Base-by-base conservation (phyloP, 2,797 vertebrate genomes). In the Channallabes apus region DNA sequence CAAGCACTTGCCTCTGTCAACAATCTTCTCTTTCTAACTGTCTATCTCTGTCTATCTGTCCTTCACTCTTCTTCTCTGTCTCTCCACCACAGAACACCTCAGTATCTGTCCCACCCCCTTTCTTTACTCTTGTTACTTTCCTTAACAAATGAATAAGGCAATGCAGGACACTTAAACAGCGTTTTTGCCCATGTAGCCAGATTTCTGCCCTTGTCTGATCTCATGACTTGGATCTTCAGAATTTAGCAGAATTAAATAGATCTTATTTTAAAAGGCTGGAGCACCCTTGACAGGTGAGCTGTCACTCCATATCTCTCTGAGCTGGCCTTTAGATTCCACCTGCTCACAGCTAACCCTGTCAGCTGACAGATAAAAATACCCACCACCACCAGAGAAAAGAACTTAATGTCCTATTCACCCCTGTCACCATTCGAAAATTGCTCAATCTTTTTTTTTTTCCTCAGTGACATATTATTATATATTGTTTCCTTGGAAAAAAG, bases 321-420 rank as follows among this genome's bases (percentile, higher is more conserved):
- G 93, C 92, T 94, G 92, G 95, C 94, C 95, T 95, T 96, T 96
- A 95, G 94, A 94, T 95, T 96, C 94, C 94, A 93, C 94, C 84
- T 94, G 94, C 96, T 96, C 95, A 95, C 91, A 92, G 93, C 93
- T 95, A 93, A 94, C 95, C 94, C 95, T 93, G 93, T 96, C 96
- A 96, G 93, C 93, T 97, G 97, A 97, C 97, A 97, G 96, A 94
- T 95, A 83, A 88, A 96, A 96, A 96, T 96, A 96, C 94, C 94
- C 94, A 95, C 94, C 96, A 95, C 96, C 93, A 95, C 95, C 94
- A 95, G 94, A 96, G 92, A 97, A 98, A 97, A 96, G 94, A 96
- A 96, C 96, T 96, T 96, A 97, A 98, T 98, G 96, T 97, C 96
- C 97, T 96, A 96, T 97, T 98, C 97, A 96, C 96, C 96, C 95